Percentiles rank a stretch among this genome's conserved stretches.
Conservation (phyloP, 2,113 vertebrate species). For the Campylomormyrus tamandua region DNA sequence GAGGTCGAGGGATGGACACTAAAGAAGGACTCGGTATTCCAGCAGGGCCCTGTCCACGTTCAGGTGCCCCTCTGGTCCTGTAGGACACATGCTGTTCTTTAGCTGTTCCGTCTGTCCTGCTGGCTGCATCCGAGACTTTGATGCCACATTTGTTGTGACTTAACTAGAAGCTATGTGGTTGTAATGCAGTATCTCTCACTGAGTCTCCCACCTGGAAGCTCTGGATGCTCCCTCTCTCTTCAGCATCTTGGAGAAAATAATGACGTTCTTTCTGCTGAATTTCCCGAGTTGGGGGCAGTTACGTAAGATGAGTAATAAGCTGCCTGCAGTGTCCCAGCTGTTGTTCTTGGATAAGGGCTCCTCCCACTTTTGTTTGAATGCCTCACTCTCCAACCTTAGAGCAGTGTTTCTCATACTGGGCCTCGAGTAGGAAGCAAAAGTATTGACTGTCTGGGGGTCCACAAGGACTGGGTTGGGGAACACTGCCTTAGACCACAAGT, state of each 20-base stretch:
- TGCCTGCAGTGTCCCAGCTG: neutral
- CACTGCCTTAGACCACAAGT: neutral
- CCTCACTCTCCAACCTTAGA: neutral
- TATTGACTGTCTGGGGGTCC: neutral
- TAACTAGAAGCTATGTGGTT: conserved; percentile 20
- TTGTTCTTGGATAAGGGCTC: neutral
- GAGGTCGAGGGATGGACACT: neutral
- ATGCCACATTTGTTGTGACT: neutral
- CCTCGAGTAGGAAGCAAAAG: neutral
- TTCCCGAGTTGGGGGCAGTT: conserved; percentile 11
- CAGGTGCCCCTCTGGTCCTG: neutral
- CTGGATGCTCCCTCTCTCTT: neutral
- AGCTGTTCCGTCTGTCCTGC: neutral
- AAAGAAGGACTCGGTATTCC: neutral
- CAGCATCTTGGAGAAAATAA: neutral
- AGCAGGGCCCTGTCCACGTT: neutral
- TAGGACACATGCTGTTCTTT: neutral
- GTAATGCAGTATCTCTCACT: conserved; percentile 29
- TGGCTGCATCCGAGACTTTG: neutral
- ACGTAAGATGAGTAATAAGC: conserved; percentile 18
- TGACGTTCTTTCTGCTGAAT: neutral
- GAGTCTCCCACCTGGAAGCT: too few species aligned
- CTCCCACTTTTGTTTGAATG: neutral
- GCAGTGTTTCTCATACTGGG: neutral
- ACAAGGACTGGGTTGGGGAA: neutral